Evolutionary conservation across 2,888 invertebrate species (phyloP).

Genomic region (Disparrhopalites patrizii): DNA sequence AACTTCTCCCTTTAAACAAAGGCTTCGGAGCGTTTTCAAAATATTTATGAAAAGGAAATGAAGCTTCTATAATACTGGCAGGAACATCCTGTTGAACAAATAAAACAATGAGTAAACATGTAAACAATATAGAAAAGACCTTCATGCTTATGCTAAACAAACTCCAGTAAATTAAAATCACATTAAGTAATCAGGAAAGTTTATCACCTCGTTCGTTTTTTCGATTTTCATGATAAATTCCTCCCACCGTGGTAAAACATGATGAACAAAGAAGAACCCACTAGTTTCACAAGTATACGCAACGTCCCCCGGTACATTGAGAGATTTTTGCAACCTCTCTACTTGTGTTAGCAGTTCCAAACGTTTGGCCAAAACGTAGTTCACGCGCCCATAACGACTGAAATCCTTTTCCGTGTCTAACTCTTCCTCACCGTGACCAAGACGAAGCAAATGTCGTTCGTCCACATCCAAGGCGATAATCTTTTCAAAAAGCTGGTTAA

Average conservation of each 20-base stretch:
- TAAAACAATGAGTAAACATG: not conserved
- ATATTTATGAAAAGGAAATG: conserved; percentile 92
- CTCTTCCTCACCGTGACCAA: conserved; percentile 92
- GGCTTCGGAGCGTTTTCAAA: conserved; percentile 92
- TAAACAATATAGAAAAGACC: conserved; percentile 17
- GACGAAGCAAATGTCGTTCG: conserved; percentile 91
- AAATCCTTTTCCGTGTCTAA: conserved; percentile 99
- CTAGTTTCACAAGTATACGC: conserved; percentile 98
- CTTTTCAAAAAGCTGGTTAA: conserved; percentile 99
- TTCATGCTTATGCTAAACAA: not conserved
- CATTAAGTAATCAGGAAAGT: too few relatives aligned
- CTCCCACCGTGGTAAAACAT: conserved; percentile 88
- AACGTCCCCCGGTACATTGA: conserved; percentile 81
- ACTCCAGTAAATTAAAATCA: too few relatives aligned
- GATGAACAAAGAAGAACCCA: conserved; percentile 94
- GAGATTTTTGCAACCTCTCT: conserved; percentile 74
- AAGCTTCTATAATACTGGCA: conserved; percentile 62
- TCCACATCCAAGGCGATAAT: conserved; percentile 97
- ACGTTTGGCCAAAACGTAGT: conserved; percentile 92
- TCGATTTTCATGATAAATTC: conserved; percentile 67
- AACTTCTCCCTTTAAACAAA: conserved; percentile 73
- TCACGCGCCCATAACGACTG: conserved; percentile 96
- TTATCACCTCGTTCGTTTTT: conserved; percentile 6
- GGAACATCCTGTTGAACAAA: conserved; percentile 51
- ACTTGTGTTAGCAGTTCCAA: conserved; percentile 84